Evolutionary conservation across 2,113 vertebrate species (phyloP).

Genomic region (Pollachius pollachius): DNA sequence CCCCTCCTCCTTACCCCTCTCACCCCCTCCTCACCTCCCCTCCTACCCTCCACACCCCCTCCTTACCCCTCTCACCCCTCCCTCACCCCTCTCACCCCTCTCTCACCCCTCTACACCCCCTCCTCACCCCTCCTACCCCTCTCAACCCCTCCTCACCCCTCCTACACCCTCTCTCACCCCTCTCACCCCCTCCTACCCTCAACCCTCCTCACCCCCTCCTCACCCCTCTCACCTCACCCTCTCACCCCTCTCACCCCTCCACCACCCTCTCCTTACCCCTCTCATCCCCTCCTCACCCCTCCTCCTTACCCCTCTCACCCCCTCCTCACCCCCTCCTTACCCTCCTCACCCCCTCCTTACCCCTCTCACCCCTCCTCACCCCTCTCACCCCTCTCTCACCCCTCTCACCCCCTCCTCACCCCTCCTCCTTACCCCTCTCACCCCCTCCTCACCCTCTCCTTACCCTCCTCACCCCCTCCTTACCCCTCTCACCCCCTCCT

Average conservation of each 20-base stretch:
- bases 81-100: slow-evolving; percentile 74
- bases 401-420: slow-evolving; percentile 77
- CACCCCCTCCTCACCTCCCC: not conserved
- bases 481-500: too few species aligned
- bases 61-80: slow-evolving; percentile 5
- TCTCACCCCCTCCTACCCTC: too few species aligned
- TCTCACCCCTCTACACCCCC: slow-evolving; percentile 51
- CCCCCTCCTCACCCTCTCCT: too few species aligned
- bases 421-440: slow-evolving; percentile 53
- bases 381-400: slow-evolving; percentile 30
- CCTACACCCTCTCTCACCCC: slow-evolving; percentile 61
- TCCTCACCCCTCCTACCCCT: not conserved
- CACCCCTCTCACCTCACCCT: slow-evolving; percentile 74
- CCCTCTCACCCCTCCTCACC: not conserved
- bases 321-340: slow-evolving; percentile 59
- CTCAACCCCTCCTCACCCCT: not conserved
- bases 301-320: slow-evolving; percentile 56
- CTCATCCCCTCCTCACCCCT: not conserved
- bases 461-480: slow-evolving; percentile 13
- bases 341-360: slow-evolving; percentile 70
- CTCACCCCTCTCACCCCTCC: too few species aligned
- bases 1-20: slow-evolving; percentile 5
- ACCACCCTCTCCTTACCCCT: not conserved
- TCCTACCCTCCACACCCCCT: slow-evolving; percentile 65
- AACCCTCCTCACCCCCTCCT: slow-evolving; percentile 58